Evolutionary conservation across 1,140 invertebrate genomes (phyloP), one percentile per base, ranked within the genome.

Genomic region (Zaprionus tsacasi): DNA sequence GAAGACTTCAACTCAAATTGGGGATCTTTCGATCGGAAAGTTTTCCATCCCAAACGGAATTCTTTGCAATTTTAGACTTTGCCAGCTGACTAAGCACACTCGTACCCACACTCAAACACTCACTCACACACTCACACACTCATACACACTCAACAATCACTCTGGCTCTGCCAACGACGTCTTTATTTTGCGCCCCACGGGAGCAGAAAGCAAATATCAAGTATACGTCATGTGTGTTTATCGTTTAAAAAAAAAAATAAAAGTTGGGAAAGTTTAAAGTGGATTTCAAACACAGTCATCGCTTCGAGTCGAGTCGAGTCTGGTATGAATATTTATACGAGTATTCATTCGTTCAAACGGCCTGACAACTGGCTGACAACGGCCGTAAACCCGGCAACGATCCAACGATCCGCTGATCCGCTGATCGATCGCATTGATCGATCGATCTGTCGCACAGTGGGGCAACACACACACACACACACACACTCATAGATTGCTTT

Each of bases 281-380:
- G 60, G 50, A 55, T 52, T 71, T 52, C 17, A 50, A 52, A 30
- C 43, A 27, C 43, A 27, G 35, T 57, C 63, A 58, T 63, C 70
- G 69, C 40, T 15, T 65, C 40, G 40, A 45, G 6, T 8, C 40
- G 6, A n/a, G 12, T 38, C 36, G 12, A 6, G 12, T n/a, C 40
- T 40, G 27, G 69, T 66, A 73, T 73, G 63, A 73, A 76, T 76
- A 76, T 76, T 72, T 63, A 76, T 76, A 54, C 48, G 59, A 48
- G 10, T 56, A 10, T 35, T 15, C n/a, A n/a, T 45, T n/a, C n/a
- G 45, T 57, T 56, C 27, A 75, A 64, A 56, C 43, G 55, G 8
- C 52, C 67, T 72, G 74, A 71, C 74, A 66, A 67, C 74, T 76
- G 72, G 67, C 60, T 58, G 72, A 64, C 73, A 70, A 57, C 63